Conservation (phyloP, 2,888 invertebrate genomes). For the Ditylenchus weischeri region DNA sequence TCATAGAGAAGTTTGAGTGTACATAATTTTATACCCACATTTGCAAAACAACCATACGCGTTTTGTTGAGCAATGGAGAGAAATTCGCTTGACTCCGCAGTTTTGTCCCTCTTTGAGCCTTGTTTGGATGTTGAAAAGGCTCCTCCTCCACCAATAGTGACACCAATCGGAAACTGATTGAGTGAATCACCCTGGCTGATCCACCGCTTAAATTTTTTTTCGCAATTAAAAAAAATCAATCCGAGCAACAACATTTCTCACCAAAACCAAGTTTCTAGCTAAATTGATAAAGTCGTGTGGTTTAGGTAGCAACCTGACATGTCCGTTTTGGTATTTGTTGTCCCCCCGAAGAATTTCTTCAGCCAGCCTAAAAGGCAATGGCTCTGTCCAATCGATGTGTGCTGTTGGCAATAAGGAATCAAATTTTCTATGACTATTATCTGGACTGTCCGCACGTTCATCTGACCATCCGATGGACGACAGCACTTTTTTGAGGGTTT, state of each 20-base stretch:
- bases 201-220: constrained; percentile 8
- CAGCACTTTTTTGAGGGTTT: constrained; percentile 1
- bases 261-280: constrained; percentile 12
- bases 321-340: neutral
- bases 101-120: neutral
- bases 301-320: neutral
- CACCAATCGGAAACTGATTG: constrained; percentile 10
- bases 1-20: no score
- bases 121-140: neutral
- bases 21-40: constrained; percentile 5
- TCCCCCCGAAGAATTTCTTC: constrained; percentile 30
- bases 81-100: neutral
- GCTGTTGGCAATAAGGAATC: constrained; percentile 15
- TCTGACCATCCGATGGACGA: neutral
- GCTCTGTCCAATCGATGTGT: constrained; percentile 16
- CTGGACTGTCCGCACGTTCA: neutral
- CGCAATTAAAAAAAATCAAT: neutral
- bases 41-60: constrained; percentile 3
- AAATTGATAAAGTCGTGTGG: neutral
- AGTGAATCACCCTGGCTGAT: constrained; percentile 7
- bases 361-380: constrained; percentile 17
- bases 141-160: neutral
- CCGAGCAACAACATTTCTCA: neutral
- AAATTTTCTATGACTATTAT: constrained; percentile 2
- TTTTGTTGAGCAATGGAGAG: constrained; percentile 6